Evolutionary conservation across 2,113 vertebrate genomes (phyloP), one percentile per base, ranked within the genome.

Genomic region (Seriola quinqueradiata): DNA sequence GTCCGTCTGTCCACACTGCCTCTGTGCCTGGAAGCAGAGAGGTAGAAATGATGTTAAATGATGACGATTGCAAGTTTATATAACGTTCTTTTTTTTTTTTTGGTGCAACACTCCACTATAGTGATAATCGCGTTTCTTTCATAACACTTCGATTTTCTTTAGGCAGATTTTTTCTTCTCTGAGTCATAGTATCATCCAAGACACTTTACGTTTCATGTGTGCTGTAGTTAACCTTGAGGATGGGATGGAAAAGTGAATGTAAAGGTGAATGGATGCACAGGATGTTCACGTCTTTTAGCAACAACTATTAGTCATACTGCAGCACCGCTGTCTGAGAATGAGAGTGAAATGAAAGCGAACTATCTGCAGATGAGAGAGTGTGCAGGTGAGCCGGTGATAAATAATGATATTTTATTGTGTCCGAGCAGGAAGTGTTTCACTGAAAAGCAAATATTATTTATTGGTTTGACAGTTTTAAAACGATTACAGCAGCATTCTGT

Each of bases 1-100:
- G 2, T n/a, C 59, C 25, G 1, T 57, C 69, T 11, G n/a, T 74
- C 76, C 60, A 4, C 1, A 23, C 21, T 23, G 54, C 84, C 44
- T 55, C 65, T 28, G 70, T 1, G 48, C 70, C 86, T 88, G 81
- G 48, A 80, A 55, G 55, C 14, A 80, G 1, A 80, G 2, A 67
- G 14, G 23, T 19, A 61, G 40, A 76, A 34, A 66, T 64, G 70
- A 86, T 17, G 72, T 87, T 70, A 79, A 66, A 50, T 21, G 60
- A 44, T 76, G 83, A 81, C 16, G 19, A 81, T 16, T 65, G 66
- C 21, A 19, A 63, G 21, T 90, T 90, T 87, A 90, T 57, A 40
- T 84, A 79, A 88, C 40, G 3, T 36, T 6, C 1, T 6, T 42
- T 42, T 42, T 42, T 11, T 8, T 42, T 42, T 42, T 11, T 8